phyloP scores from a whole-genome alignment of 2,797 vertebrate genomes.

The Lepus townsendii region DNA sequence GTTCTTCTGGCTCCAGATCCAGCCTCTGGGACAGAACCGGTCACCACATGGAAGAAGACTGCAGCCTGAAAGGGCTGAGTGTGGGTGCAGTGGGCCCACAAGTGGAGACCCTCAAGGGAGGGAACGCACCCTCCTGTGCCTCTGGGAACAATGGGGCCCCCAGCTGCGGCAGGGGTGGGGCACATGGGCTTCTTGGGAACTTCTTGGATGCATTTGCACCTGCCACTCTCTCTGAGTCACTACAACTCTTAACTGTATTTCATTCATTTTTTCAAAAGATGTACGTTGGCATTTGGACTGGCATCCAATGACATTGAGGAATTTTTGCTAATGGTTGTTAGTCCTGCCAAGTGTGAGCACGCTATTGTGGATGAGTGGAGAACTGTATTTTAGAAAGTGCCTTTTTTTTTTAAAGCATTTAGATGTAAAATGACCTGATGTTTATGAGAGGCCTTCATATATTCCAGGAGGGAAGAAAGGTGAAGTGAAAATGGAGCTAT shows the following conservation, averaged over 20 bases:
- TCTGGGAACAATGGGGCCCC: not conserved
- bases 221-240: not conserved
- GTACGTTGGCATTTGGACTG: not conserved
- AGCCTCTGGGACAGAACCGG: not conserved
- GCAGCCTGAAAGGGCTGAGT: not conserved
- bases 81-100: not conserved
- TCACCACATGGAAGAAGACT: not conserved
- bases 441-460: conserved; percentile 20
- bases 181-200: not conserved
- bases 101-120: not conserved
- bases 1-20: not conserved
- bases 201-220: not conserved
- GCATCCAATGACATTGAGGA: not conserved
- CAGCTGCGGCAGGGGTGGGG: not conserved
- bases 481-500: not conserved
- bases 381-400: not conserved
- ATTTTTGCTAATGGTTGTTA: conserved; percentile 15
- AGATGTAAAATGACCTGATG: not conserved
- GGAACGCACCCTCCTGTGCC: not conserved
- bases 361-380: not conserved
- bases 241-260: not conserved
- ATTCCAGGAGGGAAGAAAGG: not conserved
- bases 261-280: not conserved
- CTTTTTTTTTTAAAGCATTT: conserved; percentile 31
- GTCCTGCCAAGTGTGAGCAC: conserved; percentile 4